Conservation (phyloP, 2,113 vertebrate species). For the Alethe castanea region DNA sequence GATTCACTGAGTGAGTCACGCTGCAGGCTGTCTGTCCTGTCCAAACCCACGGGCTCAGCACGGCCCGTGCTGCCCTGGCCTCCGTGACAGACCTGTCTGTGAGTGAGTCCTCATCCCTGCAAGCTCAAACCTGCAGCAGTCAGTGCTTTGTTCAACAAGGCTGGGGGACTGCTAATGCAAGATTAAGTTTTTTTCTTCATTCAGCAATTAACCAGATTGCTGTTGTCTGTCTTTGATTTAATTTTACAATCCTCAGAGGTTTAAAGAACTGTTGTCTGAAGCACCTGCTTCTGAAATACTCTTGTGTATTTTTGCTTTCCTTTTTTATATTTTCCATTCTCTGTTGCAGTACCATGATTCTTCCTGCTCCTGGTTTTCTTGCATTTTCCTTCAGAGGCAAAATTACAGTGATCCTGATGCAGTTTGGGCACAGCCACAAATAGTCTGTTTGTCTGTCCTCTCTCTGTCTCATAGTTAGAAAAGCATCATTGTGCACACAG, state of each 20-base stretch:
- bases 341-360: not conserved
- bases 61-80: not conserved
- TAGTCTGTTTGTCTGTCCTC: constrained; percentile 23
- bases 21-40: not conserved
- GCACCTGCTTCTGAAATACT: constrained; percentile 60
- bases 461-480: constrained; percentile 11
- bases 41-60: not conserved
- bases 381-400: constrained; percentile 27
- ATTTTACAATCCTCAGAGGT: constrained; percentile 35
- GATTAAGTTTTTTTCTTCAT: constrained; percentile 12
- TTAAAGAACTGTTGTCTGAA: constrained; percentile 35
- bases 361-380: not conserved
- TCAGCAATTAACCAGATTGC: constrained; percentile 66
- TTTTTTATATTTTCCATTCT: not conserved
- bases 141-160: constrained; percentile 64
- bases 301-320: not conserved
- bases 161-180: constrained; percentile 10
- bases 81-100: not conserved
- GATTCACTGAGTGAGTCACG: not conserved
- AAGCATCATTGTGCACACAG: constrained; percentile 42
- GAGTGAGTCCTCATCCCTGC: not conserved
- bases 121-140: constrained; percentile 40
- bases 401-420: constrained; percentile 9
- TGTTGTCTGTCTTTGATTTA: constrained; percentile 29
- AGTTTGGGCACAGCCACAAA: constrained; percentile 43